Base-by-base conservation (phyloP, 2,113 vertebrate genomes). In the Pluvianellus socialis region DNA sequence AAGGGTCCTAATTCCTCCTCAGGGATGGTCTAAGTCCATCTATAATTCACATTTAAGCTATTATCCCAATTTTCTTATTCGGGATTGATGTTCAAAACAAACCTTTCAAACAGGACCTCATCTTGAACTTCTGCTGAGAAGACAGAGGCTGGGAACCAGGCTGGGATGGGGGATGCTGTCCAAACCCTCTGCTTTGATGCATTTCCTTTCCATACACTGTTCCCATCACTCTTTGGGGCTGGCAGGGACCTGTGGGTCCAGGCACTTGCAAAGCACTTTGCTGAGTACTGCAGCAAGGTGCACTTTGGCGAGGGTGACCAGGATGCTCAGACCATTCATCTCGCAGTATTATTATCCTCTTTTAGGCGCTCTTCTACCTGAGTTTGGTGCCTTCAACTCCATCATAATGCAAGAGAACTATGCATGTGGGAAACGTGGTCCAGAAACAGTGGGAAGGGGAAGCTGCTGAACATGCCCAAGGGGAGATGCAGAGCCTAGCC, bases 401-500 rank as follows among this genome's bases (percentile, higher is more conserved):
- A 52, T 32, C 4, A 2, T 3, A 30, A 42, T 5, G 28, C 40
- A 61, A 47, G 28, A 86, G 24, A 33, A 26, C 3, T 40, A 33
- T 21, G 9, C 11, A 8, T 11, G 24, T 38, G 32, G 72, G 26
- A 47, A 79, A 38, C 0, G 0, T 30, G 35, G 52, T 42, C 58
- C 42, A 71, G 33, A 56, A 61, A 17, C 24, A 27, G 35, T 12
- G 47, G 55, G 56, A 87, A 66, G 42, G 9, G 22, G 33, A 61
- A 62, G 44, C 2, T 71, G 72, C 33, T 61, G 55, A 40, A 35
- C 6, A 23, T 13, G 21, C 18, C 21, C 24, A 32, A 0, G 0
- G 59, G 30, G 12, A 7, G 17, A 44, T 28, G 33, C 26, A 86
- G 63, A 76, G 28, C 35, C n/a, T 56, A 72, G 14, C 27, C 45